Evolutionary conservation across 2,888 invertebrate species (phyloP).

Genomic region (Crocallis elinguaria): DNA sequence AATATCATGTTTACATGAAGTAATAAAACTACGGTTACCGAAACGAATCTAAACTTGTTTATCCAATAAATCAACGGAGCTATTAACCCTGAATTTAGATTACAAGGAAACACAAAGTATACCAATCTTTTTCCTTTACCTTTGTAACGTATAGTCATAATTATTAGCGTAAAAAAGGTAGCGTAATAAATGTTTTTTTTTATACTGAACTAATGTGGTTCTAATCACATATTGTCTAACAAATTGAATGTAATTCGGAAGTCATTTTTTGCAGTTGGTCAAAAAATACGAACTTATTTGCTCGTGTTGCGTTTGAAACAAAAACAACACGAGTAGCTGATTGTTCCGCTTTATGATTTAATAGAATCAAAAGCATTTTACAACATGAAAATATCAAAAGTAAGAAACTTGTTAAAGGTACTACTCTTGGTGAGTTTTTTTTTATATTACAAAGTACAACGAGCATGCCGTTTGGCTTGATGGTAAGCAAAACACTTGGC

Average conservation of each 20-base stretch:
- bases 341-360: neutral
- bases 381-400: no score
- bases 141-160: no score
- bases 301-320: neutral
- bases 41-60: constrained; percentile 7
- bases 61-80: constrained; percentile 10
- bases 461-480: no score
- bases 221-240: constrained; percentile 3
- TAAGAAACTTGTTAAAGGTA: no score
- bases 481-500: no score
- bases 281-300: neutral
- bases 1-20: neutral
- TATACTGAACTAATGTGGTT: neutral
- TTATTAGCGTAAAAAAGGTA: neutral
- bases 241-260: constrained; percentile 9
- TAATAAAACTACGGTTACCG: constrained; percentile 19
- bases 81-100: constrained; percentile 36
- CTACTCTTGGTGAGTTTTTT: no score
- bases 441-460: no score
- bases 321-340: neutral
- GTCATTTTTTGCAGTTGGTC: neutral
- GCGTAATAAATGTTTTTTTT: neutral
- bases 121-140: constrained; percentile 25
- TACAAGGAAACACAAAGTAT: constrained; percentile 24
- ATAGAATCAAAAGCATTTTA: no score